These are phyloP conservation scores for Sebastes hopkinsi DNA, from an alignment of 2,797 vertebrate species.

Conservation along the genomic window DNA sequence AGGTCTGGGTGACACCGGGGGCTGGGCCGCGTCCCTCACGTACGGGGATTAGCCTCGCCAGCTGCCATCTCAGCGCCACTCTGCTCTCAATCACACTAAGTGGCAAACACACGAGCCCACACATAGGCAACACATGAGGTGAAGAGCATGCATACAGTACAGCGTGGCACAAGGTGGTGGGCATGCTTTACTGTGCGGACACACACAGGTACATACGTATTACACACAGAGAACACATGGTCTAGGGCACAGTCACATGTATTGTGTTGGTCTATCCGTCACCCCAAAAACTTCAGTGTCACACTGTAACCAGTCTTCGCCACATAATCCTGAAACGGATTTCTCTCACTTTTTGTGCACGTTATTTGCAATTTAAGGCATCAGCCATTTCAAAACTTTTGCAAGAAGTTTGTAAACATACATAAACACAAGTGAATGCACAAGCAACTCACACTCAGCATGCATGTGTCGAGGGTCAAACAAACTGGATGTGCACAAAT, in stretches of 20 bases:
- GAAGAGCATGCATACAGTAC: conserved; percentile 32
- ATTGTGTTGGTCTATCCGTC: conserved; percentile 6
- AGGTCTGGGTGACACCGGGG: conserved; percentile 79
- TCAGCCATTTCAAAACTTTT: background rate
- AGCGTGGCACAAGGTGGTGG: background rate
- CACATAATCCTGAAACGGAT: conserved; percentile 4
- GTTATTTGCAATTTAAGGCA: conserved; percentile 2
- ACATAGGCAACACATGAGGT: conserved; percentile 41
- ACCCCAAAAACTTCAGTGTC: conserved; percentile 6
- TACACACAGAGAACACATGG: background rate
- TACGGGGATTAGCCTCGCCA: conserved; percentile 76
- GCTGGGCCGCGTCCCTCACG: conserved; percentile 76
- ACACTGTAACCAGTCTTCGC: background rate
- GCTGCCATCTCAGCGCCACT: conserved; percentile 81
- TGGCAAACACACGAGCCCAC: conserved; percentile 35
- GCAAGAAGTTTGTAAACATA: background rate
- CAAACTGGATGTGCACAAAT: background rate
- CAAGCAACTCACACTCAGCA: background rate
- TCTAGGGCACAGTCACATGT: background rate
- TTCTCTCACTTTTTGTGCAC: background rate
- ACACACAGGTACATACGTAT: conserved; percentile 14
- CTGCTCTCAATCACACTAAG: conserved; percentile 74
- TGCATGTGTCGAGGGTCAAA: background rate
- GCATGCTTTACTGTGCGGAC: conserved; percentile 1
- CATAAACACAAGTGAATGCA: background rate